These are phyloP conservation scores for Stenopsyche tienmushanensis DNA, from an alignment of 1,140 invertebrate genomes.

Conservation along the genomic window DNA sequence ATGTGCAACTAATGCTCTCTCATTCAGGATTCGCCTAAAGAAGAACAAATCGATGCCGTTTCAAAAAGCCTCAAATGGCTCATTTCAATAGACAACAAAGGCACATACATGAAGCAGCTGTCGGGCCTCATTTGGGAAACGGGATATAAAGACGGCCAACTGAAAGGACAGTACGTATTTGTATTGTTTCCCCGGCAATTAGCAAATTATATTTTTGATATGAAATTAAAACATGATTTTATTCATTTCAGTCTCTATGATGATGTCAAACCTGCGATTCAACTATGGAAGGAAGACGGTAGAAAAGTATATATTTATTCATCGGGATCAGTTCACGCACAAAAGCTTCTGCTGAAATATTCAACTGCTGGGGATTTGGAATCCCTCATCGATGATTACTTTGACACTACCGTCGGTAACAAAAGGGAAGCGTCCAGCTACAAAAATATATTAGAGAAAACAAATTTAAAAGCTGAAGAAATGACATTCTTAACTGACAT, in stretches of 20 bases:
- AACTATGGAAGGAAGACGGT: conserved; percentile 64
- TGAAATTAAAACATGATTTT: conserved; percentile 20
- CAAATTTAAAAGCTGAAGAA: conserved; percentile 62
- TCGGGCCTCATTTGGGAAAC: conserved; percentile 88
- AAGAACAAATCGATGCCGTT: conserved; percentile 60
- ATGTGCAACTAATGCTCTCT: no score
- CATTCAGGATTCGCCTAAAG: conserved; percentile 54
- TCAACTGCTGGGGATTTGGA: conserved; percentile 75
- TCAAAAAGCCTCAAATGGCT: conserved; percentile 73
- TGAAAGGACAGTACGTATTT: conserved; percentile 86
- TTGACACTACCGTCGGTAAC: conserved; percentile 81
- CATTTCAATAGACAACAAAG: conserved; percentile 80
- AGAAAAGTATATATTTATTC: conserved; percentile 86
- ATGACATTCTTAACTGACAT: conserved; percentile 86
- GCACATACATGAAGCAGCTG: conserved; percentile 77
- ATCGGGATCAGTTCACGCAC: conserved; percentile 87
- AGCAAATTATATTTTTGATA: conserved; percentile 1
- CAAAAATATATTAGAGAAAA: conserved; percentile 69
- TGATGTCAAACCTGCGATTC: conserved; percentile 75
- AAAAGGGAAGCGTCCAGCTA: conserved; percentile 78
- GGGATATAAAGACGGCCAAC: conserved; percentile 72
- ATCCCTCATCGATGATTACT: conserved; percentile 75
- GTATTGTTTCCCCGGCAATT: neutral
- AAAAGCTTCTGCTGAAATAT: conserved; percentile 84
- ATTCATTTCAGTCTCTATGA: conserved; percentile 73